Conservation (phyloP, 2,888 invertebrate species). For the Labia minor region DNA sequence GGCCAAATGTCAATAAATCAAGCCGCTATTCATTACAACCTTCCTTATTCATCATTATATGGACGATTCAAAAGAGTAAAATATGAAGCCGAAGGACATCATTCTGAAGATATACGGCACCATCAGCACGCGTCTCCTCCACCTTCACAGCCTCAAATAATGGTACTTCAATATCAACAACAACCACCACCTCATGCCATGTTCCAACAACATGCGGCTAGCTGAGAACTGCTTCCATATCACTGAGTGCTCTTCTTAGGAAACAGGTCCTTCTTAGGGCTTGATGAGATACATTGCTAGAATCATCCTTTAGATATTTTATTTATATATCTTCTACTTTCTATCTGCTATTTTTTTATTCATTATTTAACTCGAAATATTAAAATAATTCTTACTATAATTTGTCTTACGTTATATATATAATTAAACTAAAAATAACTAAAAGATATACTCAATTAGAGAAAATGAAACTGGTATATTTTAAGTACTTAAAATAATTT, state of each 20-base stretch:
- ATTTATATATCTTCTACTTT: not conserved
- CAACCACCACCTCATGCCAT: constrained; percentile 16
- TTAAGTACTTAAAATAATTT: too few relatives aligned
- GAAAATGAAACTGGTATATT: too few relatives aligned
- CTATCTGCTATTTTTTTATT: too few relatives aligned
- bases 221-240: constrained; percentile 13
- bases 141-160: constrained; percentile 23
- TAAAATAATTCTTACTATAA: too few relatives aligned
- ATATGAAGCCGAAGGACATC: constrained; percentile 48
- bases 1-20: constrained; percentile 91
- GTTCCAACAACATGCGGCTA: not conserved
- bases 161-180: constrained; percentile 25
- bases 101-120: constrained; percentile 30
- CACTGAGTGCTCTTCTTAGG: not conserved
- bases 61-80: constrained; percentile 81
- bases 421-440: too few relatives aligned
- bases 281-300: not conserved
- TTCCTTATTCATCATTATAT: constrained; percentile 81
- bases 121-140: constrained; percentile 20
- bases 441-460: too few relatives aligned
- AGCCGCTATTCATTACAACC: constrained; percentile 81
- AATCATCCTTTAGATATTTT: not conserved
- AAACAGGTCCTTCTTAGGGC: not conserved
- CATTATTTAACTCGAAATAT: too few relatives aligned
- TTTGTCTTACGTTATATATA: too few relatives aligned